Evolutionary conservation across 1,140 invertebrate species (phyloP).

Genomic region (Philotrypesis tridentata): DNA sequence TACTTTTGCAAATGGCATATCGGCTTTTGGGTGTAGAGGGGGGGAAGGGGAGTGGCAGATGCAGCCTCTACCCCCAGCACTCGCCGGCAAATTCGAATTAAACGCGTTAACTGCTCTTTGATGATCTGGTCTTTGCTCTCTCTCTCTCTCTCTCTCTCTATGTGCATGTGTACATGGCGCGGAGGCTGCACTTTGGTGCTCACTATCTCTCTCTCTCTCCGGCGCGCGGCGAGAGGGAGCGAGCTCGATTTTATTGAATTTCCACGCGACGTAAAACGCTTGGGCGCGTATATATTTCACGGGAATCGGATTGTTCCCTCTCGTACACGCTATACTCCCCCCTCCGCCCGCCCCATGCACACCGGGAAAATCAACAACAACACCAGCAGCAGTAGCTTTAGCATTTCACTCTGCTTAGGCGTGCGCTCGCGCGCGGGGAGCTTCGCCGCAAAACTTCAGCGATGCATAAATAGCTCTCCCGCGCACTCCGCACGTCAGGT

Average conservation of each 20-base stretch:
- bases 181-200: too few relatives aligned
- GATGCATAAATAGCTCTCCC: neutral
- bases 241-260: too few relatives aligned
- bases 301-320: too few relatives aligned
- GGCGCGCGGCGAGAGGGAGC: too few relatives aligned
- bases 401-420: neutral
- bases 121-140: neutral
- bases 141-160: too few relatives aligned
- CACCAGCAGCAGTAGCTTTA: neutral
- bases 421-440: neutral
- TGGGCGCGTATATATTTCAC: too few relatives aligned
- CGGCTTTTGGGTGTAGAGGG: constrained; percentile 2
- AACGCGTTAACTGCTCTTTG: neutral
- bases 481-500: neutral
- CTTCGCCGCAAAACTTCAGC: neutral
- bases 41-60: too few relatives aligned
- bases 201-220: too few relatives aligned
- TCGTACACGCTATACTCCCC: too few relatives aligned
- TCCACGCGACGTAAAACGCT: too few relatives aligned
- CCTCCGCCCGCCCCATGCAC: too few relatives aligned
- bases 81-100: neutral
- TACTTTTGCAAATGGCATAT: constrained; percentile 24
- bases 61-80: neutral
- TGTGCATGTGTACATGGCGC: too few relatives aligned
- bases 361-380: neutral